Evolutionary conservation across 2,797 vertebrate genomes (phyloP).

Genomic region (Gymnocypris eckloni): DNA sequence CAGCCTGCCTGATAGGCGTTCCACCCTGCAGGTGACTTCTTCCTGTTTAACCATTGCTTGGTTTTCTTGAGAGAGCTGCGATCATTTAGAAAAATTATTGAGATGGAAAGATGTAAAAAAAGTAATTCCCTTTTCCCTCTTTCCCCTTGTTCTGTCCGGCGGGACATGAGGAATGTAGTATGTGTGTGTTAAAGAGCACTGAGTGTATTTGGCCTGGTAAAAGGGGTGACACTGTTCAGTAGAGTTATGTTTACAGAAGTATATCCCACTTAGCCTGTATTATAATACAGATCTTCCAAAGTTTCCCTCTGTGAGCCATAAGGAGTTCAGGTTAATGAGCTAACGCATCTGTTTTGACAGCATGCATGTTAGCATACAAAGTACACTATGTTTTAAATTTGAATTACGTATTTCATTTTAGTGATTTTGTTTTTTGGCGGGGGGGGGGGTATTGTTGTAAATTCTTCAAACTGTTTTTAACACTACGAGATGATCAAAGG

Average conservation of each 20-base stretch:
- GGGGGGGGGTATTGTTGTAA: not conserved
- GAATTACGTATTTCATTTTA: not conserved
- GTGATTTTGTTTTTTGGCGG: not conserved
- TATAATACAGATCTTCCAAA: not conserved
- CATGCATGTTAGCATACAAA: too few relatives aligned
- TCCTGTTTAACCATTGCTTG: slow-evolving; percentile 52
- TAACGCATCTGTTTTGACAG: slow-evolving; percentile 1
- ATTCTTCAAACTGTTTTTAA: not conserved
- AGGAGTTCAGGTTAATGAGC: slow-evolving; percentile 28
- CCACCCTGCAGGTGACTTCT: slow-evolving; percentile 47
- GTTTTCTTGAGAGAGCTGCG: slow-evolving; percentile 25
- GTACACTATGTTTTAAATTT: too few relatives aligned
- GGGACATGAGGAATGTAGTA: slow-evolving; percentile 43
- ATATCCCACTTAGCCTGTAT: not conserved
- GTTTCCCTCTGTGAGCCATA: not conserved
- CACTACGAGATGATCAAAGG: not conserved
- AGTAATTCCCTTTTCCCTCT: slow-evolving; percentile 14
- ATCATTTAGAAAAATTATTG: not conserved
- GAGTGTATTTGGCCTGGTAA: slow-evolving; percentile 37
- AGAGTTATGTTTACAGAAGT: slow-evolving; percentile 2
- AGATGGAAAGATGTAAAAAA: slow-evolving; percentile 25
- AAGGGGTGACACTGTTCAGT: slow-evolving; percentile 17
- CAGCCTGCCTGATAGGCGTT: slow-evolving; percentile 50
- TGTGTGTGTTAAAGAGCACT: slow-evolving; percentile 45
- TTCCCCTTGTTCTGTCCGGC: slow-evolving; percentile 24